Conservation (phyloP, 2,888 invertebrate genomes). For the Octodonta nipae region DNA sequence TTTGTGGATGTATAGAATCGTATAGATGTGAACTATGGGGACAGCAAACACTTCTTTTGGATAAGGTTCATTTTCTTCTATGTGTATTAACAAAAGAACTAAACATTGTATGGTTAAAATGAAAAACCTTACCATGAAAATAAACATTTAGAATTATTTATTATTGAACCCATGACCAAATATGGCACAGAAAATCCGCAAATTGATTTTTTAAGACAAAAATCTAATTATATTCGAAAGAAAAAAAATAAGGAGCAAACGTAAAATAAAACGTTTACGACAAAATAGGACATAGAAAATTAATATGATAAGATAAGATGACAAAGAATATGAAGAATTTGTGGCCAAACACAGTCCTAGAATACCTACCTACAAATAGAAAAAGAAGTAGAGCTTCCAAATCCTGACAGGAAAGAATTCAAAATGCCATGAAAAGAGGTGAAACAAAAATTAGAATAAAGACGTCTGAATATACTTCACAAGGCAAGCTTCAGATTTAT, state of each 20-base stretch:
- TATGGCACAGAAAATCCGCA: neutral
- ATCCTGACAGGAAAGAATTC: neutral
- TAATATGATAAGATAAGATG: neutral
- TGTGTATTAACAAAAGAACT: too few species aligned
- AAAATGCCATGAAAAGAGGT: neutral
- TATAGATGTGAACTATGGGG: too few species aligned
- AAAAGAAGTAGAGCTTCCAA: neutral
- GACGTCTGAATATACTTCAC: neutral
- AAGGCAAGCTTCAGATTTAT: neutral
- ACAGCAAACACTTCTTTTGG: too few species aligned
- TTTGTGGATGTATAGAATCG: too few species aligned
- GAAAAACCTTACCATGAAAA: too few species aligned
- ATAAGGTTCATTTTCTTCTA: too few species aligned
- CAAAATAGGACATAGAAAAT: conserved; percentile 1
- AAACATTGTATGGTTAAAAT: too few species aligned
- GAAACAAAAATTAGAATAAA: too few species aligned
- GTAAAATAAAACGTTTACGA: neutral
- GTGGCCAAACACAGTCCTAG: neutral
- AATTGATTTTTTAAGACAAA: conserved; percentile 1
- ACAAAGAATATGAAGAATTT: neutral
- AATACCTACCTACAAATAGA: neutral
- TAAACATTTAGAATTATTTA: conserved; percentile 5
- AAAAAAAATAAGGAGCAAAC: neutral
- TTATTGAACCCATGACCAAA: conserved; percentile 1
- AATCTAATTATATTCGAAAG: neutral